These are phyloP conservation scores for Meriones unguiculatus DNA, from an alignment of 2,113 vertebrate species.

Conservation along the genomic window DNA sequence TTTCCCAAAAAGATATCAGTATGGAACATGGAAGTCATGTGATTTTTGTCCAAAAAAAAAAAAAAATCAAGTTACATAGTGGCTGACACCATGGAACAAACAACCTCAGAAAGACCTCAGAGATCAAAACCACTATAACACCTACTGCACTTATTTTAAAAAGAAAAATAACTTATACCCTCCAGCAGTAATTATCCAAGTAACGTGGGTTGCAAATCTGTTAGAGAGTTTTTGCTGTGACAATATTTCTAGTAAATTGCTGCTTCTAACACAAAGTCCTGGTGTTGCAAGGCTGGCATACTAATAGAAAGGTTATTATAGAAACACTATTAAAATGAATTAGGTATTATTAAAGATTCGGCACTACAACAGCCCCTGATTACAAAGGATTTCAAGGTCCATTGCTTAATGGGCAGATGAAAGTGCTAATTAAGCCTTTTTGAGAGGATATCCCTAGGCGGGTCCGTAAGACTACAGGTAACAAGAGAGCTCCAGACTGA, in stretches of 20 bases:
- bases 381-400: slow-evolving; percentile 67
- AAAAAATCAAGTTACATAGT: slow-evolving; percentile 54
- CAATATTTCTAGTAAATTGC: slow-evolving; percentile 63
- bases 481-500: slow-evolving; percentile 51
- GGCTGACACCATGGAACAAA: slow-evolving; percentile 40
- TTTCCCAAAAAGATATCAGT: slow-evolving; percentile 46
- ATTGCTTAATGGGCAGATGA: slow-evolving; percentile 74
- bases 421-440: slow-evolving; percentile 76
- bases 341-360: slow-evolving; percentile 79
- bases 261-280: slow-evolving; percentile 69
- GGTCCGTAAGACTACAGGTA: slow-evolving; percentile 60
- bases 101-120: slow-evolving; percentile 61
- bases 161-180: slow-evolving; percentile 24
- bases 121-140: slow-evolving; percentile 69
- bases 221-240: slow-evolving; percentile 50
- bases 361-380: slow-evolving; percentile 69
- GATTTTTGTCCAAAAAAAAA: slow-evolving; percentile 38
- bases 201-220: slow-evolving; percentile 60
- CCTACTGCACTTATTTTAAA: slow-evolving; percentile 37
- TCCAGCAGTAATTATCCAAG: slow-evolving; percentile 54
- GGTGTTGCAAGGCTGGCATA: slow-evolving; percentile 55
- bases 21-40: neutral
- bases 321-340: slow-evolving; percentile 81
- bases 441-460: slow-evolving; percentile 60
- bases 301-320: slow-evolving; percentile 80